Percentiles rank a stretch among this genome's conserved stretches.
These are phyloP conservation scores for Euura saliciscinereae DNA, from an alignment of 1,140 invertebrate genomes.

Conservation along the genomic window DNA sequence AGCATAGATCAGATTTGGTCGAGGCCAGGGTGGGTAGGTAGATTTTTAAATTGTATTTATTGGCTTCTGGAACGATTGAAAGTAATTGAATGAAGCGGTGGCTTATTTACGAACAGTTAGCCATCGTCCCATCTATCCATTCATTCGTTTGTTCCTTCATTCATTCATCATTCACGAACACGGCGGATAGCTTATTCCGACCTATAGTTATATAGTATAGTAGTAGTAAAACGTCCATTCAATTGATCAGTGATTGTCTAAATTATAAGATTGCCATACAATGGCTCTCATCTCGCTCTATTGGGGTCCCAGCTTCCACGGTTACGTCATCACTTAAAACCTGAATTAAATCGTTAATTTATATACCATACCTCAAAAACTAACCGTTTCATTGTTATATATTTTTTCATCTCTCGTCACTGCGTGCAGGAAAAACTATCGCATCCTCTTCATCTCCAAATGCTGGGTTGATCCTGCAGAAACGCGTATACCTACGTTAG, in stretches of 20 bases:
- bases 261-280: constrained; percentile 65
- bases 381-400: no score
- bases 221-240: constrained; percentile 62
- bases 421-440: no score
- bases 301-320: constrained; percentile 50
- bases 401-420: no score
- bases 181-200: constrained; percentile 50
- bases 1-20: constrained; percentile 16
- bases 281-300: constrained; percentile 63
- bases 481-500: constrained; percentile 13
- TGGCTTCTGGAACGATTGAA: constrained; percentile 60
- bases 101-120: constrained; percentile 63
- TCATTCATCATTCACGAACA: constrained; percentile 61
- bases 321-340: constrained; percentile 60
- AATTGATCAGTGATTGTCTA: constrained; percentile 64
- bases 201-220: constrained; percentile 42
- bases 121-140: constrained; percentile 62
- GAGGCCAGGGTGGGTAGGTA: constrained; percentile 7
- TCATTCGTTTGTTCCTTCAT: constrained; percentile 63
- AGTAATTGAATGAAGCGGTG: constrained; percentile 61
- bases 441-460: not conserved
- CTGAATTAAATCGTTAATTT: constrained; percentile 28
- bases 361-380: not conserved
- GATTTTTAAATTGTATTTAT: constrained; percentile 63
- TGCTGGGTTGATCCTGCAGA: not conserved